These are phyloP conservation scores for Melieria crassipennis DNA, from an alignment of 2,888 invertebrate species.

Conservation along the genomic window DNA sequence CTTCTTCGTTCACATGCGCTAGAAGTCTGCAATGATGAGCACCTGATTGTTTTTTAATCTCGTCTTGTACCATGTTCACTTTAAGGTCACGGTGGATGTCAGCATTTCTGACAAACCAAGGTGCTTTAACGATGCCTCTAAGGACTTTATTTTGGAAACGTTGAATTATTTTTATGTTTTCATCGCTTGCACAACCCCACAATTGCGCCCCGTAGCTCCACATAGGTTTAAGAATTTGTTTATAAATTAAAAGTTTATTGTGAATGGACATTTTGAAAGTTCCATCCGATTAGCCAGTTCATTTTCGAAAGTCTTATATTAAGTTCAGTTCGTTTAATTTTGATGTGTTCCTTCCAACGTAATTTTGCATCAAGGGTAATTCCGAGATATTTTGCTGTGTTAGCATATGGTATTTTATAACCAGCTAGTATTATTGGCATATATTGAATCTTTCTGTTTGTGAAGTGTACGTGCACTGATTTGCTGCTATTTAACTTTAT, in stretches of 20 bases:
- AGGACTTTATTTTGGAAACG: constrained; percentile 12
- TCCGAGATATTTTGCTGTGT: constrained; percentile 5
- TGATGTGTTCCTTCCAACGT: no score
- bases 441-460: background rate
- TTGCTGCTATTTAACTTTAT: background rate
- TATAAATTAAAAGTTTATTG: constrained; percentile 1
- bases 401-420: background rate
- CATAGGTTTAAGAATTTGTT: constrained; percentile 14
- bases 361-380: no score
- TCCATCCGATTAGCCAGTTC: no score
- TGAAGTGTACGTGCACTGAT: background rate
- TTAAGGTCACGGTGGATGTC: background rate
- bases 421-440: background rate
- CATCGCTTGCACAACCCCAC: constrained; percentile 11
- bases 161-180: constrained; percentile 2
- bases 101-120: constrained; percentile 16
- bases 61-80: background rate
- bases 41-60: constrained; percentile 4
- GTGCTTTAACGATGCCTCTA: constrained; percentile 11
- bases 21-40: constrained; percentile 3
- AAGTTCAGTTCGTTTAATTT: no score
- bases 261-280: no score
- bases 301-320: no score
- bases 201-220: constrained; percentile 22
- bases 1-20: constrained; percentile 12